A percentile compares a stretch with the other conserved stretches of the same genome.
Conservation (phyloP, 2,888 invertebrate species). For the Torymus aiolomorphi region DNA sequence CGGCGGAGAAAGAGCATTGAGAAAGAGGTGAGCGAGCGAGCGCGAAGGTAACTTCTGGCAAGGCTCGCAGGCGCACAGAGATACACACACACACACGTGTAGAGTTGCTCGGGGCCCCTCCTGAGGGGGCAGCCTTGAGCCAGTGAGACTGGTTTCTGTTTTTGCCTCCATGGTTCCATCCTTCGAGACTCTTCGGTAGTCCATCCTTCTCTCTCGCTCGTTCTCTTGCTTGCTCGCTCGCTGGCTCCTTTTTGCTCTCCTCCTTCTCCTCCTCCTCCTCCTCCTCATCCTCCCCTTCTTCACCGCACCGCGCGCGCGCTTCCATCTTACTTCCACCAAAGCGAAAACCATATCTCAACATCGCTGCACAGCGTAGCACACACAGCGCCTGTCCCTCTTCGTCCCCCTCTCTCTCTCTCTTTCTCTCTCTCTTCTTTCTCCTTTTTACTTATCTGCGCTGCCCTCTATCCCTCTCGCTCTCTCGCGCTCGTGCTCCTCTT, state of each 20-base stretch:
- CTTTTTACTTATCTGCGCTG: constrained; percentile 44
- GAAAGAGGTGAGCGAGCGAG: constrained; percentile 45
- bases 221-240: constrained; percentile 47
- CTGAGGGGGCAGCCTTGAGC: constrained; percentile 72
- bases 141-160: constrained; percentile 75
- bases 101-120: constrained; percentile 26
- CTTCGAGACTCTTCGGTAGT: constrained; percentile 66
- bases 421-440: constrained; percentile 50
- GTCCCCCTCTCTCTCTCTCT: constrained; percentile 52
- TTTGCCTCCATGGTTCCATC: constrained; percentile 74
- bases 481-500: constrained; percentile 30
- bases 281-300: constrained; percentile 58
- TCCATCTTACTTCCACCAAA: constrained; percentile 58
- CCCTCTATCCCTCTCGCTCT: constrained; percentile 49
- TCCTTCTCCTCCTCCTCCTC: constrained; percentile 26
- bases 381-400: constrained; percentile 49
- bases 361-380: constrained; percentile 31
- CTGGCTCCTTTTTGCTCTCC: constrained; percentile 43
- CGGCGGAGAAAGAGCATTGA: not conserved
- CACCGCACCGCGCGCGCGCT: constrained; percentile 30
- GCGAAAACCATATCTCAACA: constrained; percentile 56
- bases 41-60: constrained; percentile 56
- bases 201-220: constrained; percentile 51
- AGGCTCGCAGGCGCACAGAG: constrained; percentile 53
- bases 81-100: no score